A percentile compares a stretch with the other conserved stretches of the same genome.
phyloP scores from a whole-genome alignment of 2,113 vertebrate genomes.

The Reinhardtius hippoglossoides region DNA sequence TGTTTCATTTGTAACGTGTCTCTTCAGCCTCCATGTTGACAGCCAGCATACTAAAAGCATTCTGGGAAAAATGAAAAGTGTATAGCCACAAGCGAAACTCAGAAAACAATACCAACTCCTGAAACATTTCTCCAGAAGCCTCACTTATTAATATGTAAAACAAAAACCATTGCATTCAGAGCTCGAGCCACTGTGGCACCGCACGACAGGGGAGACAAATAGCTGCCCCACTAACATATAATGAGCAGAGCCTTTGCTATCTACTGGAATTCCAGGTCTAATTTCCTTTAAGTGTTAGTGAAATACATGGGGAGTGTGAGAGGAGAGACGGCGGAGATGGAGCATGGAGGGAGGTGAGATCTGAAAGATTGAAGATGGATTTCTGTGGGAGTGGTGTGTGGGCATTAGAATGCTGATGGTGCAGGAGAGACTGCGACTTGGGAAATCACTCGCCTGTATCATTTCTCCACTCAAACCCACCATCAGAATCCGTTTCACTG shows the following conservation, averaged over 20 bases:
- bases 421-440: slow-evolving; percentile 67
- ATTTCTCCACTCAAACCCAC: slow-evolving; percentile 58
- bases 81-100: slow-evolving; percentile 20
- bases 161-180: slow-evolving; percentile 31
- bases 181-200: slow-evolving; percentile 12
- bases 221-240: slow-evolving; percentile 47
- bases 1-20: slow-evolving; percentile 24
- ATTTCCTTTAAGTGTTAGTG: slow-evolving; percentile 69
- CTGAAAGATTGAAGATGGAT: slow-evolving; percentile 76
- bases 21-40: slow-evolving; percentile 13
- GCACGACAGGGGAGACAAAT: slow-evolving; percentile 45
- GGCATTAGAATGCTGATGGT: slow-evolving; percentile 79
- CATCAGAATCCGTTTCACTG: slow-evolving; percentile 59
- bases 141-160: slow-evolving; percentile 49
- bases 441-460: slow-evolving; percentile 77
- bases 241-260: slow-evolving; percentile 52
- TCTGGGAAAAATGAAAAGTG: slow-evolving; percentile 15
- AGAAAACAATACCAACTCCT: background rate
- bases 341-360: slow-evolving; percentile 61
- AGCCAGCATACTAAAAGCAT: slow-evolving; percentile 2
- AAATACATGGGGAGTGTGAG: slow-evolving; percentile 63
- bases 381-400: slow-evolving; percentile 75
- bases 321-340: slow-evolving; percentile 52
- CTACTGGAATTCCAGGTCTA: slow-evolving; percentile 64
- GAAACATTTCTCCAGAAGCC: background rate